A percentile compares a stretch with the other conserved stretches of the same genome.
Evolutionary conservation across 2,797 vertebrate genomes (phyloP).

Genomic region (Micropoecilia bifurca): DNA sequence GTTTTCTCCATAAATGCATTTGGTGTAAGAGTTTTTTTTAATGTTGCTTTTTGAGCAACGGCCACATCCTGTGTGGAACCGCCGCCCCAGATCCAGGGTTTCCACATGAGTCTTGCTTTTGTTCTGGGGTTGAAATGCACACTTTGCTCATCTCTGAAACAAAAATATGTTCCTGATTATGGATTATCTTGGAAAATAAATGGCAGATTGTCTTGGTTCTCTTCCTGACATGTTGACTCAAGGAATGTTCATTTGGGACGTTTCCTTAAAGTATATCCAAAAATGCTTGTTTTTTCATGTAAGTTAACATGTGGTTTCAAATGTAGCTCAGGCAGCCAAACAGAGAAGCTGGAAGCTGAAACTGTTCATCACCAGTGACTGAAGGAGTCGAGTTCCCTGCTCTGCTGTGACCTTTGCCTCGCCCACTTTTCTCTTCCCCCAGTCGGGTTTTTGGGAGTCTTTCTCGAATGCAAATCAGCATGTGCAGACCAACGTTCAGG

Average conservation of each 20-base stretch:
- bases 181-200: not conserved
- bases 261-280: not conserved
- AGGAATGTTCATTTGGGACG: not conserved
- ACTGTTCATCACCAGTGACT: not conserved
- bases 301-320: not conserved
- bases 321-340: not conserved
- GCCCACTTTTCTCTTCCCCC: not conserved
- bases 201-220: not conserved
- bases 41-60: not conserved
- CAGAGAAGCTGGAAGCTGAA: not conserved
- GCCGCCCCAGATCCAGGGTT: no score
- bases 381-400: not conserved
- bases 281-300: not conserved
- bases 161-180: not conserved
- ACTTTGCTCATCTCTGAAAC: not conserved
- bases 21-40: no score
- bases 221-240: not conserved
- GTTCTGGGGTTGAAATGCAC: not conserved
- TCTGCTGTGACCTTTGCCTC: not conserved
- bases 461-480: conserved; percentile 11
- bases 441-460: not conserved
- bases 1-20: no score
- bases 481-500: not conserved
- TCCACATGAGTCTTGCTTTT: not conserved
- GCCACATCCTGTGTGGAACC: not conserved